phyloP scores from a whole-genome alignment of 2,888 invertebrate species.

The Drosophila anomalata region DNA sequence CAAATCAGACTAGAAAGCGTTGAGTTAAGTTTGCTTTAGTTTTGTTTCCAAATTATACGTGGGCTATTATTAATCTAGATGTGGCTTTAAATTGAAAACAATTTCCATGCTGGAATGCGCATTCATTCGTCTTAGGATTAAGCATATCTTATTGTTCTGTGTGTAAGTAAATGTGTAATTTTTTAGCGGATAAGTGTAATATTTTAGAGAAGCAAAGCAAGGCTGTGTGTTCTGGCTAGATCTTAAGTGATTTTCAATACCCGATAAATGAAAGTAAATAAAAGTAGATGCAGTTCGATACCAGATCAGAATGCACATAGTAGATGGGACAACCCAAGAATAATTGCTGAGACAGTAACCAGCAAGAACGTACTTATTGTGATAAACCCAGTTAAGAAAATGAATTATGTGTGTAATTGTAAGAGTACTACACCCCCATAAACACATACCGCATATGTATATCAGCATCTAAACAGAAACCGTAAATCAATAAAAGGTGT shows the following conservation, averaged over 20 bases:
- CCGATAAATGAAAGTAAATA: slow-evolving; percentile 19
- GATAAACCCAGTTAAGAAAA: slow-evolving; percentile 69
- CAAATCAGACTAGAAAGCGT: slow-evolving; percentile 59
- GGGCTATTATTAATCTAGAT: slow-evolving; percentile 54
- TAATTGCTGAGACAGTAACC: slow-evolving; percentile 63
- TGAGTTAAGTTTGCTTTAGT: not conserved
- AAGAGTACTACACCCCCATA: slow-evolving; percentile 23
- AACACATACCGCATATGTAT: slow-evolving; percentile 34
- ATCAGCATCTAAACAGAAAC: slow-evolving; percentile 41
- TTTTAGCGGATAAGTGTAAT: slow-evolving; percentile 75
- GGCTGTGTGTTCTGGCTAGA: slow-evolving; percentile 82
- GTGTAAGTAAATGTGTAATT: slow-evolving; percentile 60
- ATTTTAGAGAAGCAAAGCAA: slow-evolving; percentile 82
- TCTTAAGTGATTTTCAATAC: slow-evolving; percentile 44
- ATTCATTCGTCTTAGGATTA: slow-evolving; percentile 33
- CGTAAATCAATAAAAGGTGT: slow-evolving; percentile 79
- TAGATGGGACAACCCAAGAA: slow-evolving; percentile 35
- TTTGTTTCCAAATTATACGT: slow-evolving; percentile 1
- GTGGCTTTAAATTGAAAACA: slow-evolving; percentile 71
- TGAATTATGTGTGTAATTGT: slow-evolving; percentile 48
- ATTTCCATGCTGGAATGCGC: slow-evolving; percentile 10
- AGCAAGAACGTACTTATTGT: slow-evolving; percentile 80
- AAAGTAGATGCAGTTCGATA: slow-evolving; percentile 37
- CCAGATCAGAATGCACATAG: slow-evolving; percentile 30
- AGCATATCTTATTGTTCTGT: slow-evolving; percentile 40